Base-by-base conservation (phyloP, 2,888 invertebrate genomes). In the Eubasilissa splendida region DNA sequence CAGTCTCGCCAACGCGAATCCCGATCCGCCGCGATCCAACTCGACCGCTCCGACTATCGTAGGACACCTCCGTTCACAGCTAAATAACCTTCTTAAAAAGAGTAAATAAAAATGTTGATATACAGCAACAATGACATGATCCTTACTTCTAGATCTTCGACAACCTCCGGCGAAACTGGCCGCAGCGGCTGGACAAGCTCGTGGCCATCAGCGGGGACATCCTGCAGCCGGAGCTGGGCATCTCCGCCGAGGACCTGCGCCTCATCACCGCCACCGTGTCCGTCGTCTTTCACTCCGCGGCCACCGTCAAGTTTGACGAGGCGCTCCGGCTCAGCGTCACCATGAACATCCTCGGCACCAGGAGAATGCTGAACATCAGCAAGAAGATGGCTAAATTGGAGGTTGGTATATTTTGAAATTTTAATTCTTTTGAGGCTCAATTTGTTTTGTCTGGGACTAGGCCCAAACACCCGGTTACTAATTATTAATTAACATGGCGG, bases 291-390 rank as follows among this genome's bases (percentile, higher is more conserved):
- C 96, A 96, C 88, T 94, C 94, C 42, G 96, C 96, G 0, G 96
- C 96, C 0, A 96, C 96, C 0, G 93, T 96, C 70, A 93, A 94
- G 87, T 96, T 96, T 86, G 95, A 96, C 87, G 96, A 96, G 87
- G 92, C 93, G 0, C 91, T 96, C 68, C 91, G 92, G 86, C 88
- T 92, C 12, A 94, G 96, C 0, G 92, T 95, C 3, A 92, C 93
- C 82, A 94, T 96, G 91, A 96, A 96, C 87, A 93, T 96, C 79
- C 88, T 93, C 50, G 95, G 95, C 76, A 95, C 95, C 5, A 92
- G 93, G 84, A 89, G 93, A 53, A 88, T 96, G 76, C 88, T 96
- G 85, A 91, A 93, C 79, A 89, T 96, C 70, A 94, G 95, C 86
- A 93, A 94, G 85, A 89, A 91, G 71, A 92, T 96, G 89, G 91